Conservation (phyloP, 2,113 vertebrate species). For the Mustela nigripes region DNA sequence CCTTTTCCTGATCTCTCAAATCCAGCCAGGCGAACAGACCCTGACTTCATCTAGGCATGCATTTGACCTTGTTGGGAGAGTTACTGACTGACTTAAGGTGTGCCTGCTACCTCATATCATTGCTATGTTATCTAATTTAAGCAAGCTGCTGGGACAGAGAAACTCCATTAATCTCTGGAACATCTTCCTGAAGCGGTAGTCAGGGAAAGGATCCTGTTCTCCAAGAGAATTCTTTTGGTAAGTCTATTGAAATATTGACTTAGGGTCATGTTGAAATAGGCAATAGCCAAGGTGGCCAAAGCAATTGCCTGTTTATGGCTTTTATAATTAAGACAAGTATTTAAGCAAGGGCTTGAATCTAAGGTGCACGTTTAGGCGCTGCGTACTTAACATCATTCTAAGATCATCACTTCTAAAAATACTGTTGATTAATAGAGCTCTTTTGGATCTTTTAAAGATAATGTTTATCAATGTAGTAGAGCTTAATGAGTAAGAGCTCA, state of each 20-base stretch:
- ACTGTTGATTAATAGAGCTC: neutral
- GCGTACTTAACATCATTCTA: neutral
- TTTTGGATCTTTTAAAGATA: neutral
- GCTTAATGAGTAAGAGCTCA: neutral
- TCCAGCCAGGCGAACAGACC: neutral
- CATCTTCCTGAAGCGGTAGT: neutral
- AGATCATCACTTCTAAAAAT: neutral
- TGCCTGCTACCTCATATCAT: neutral
- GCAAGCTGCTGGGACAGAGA: neutral
- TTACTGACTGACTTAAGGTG: neutral
- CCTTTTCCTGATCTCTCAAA: neutral
- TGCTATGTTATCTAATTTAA: neutral
- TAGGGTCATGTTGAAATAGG: neutral
- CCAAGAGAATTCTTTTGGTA: neutral
- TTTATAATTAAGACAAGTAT: neutral
- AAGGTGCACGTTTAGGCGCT: neutral
- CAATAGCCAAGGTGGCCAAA: neutral
- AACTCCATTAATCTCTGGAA: neutral
- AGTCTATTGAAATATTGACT: neutral
- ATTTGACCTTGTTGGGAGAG: neutral
- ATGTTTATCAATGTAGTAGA: neutral
- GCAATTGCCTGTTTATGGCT: neutral
- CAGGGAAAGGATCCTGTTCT: neutral
- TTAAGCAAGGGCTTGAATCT: neutral
- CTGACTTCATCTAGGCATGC: neutral